These are phyloP conservation scores for Lepidotrigona ventralis DNA, from an alignment of 1,140 invertebrate genomes.

Conservation along the genomic window DNA sequence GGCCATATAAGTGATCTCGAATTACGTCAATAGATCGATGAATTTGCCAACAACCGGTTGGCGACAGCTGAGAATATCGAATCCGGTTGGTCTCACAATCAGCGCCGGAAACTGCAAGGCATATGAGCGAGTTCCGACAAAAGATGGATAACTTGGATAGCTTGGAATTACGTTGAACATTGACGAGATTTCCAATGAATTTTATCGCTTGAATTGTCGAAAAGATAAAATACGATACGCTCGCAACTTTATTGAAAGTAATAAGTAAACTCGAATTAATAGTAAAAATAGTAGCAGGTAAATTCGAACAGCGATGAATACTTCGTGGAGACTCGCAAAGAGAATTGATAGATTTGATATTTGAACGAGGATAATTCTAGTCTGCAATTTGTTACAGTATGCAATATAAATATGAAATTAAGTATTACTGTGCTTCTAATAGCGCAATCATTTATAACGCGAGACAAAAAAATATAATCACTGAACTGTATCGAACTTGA, in stretches of 20 bases:
- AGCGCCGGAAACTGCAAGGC: not conserved
- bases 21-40: slow-evolving; percentile 42
- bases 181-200: not conserved
- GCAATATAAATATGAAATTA: not conserved
- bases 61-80: not conserved
- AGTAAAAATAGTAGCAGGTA: not conserved
- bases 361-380: not conserved
- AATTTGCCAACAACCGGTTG: not conserved
- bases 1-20: slow-evolving; percentile 52
- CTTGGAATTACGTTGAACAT: not conserved
- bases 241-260: not conserved
- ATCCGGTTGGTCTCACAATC: not conserved
- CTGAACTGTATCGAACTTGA: not conserved
- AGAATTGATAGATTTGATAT: not conserved
- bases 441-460: slow-evolving; percentile 22
- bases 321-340: no score
- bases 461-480: not conserved
- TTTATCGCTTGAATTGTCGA: no score
- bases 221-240: no score
- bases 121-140: not conserved
- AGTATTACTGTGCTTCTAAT: slow-evolving; percentile 6
- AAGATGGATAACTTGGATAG: not conserved
- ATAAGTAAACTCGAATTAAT: not conserved
- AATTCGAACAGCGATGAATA: not conserved
- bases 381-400: not conserved